A percentile compares a stretch with the other conserved stretches of the same genome.
Conservation (phyloP, 2,113 vertebrate species). For the Saccopteryx leptura region DNA sequence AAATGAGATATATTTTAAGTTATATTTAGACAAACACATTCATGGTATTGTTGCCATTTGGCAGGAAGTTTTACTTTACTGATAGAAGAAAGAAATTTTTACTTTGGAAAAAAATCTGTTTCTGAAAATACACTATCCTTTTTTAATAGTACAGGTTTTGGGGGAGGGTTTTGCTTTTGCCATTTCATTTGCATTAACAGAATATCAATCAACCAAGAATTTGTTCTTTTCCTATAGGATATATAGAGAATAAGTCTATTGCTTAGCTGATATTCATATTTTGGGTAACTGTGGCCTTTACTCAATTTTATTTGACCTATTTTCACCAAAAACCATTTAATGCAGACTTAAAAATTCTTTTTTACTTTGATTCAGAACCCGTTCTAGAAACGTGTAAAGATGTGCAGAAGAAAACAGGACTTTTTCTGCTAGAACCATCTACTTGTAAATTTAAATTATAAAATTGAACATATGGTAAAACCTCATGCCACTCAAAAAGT, state of each 20-base stretch:
- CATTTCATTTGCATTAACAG: slow-evolving; percentile 18
- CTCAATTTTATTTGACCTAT: slow-evolving; percentile 4
- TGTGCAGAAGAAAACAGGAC: slow-evolving; percentile 65
- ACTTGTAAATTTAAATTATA: slow-evolving; percentile 81
- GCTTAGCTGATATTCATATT: slow-evolving; percentile 41
- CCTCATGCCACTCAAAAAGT: slow-evolving; percentile 79
- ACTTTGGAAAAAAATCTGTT: slow-evolving; percentile 43
- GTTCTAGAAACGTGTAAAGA: slow-evolving; percentile 77
- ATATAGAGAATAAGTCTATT: not conserved
- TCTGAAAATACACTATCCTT: slow-evolving; percentile 43
- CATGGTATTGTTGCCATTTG: not conserved
- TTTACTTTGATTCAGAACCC: slow-evolving; percentile 69
- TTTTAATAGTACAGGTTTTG: slow-evolving; percentile 38
- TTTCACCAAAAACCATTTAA: slow-evolving; percentile 40
- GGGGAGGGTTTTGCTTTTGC: not conserved
- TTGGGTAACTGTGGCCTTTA: slow-evolving; percentile 28
- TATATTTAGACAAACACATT: not conserved
- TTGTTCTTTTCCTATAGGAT: slow-evolving; percentile 6
- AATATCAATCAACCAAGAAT: slow-evolving; percentile 10
- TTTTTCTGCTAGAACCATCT: slow-evolving; percentile 75
- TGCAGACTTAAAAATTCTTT: slow-evolving; percentile 40
- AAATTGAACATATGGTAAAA: slow-evolving; percentile 83
- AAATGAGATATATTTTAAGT: slow-evolving; percentile 50
- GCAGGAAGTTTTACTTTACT: slow-evolving; percentile 39
- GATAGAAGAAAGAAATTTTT: slow-evolving; percentile 45